phyloP scores from a whole-genome alignment of 2,113 vertebrate genomes.

The Cyanocitta stelleri region DNA sequence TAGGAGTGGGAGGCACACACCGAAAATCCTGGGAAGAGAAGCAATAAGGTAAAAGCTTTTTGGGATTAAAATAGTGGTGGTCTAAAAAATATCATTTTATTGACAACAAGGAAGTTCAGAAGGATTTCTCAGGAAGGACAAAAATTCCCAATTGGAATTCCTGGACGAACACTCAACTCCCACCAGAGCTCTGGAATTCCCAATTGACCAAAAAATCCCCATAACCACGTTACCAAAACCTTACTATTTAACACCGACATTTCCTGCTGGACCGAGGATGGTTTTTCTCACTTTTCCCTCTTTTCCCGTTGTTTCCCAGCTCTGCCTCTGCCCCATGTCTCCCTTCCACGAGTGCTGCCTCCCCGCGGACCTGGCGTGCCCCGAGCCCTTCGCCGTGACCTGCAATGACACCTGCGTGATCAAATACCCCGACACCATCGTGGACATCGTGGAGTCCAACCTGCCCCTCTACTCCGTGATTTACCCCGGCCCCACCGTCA shows the following conservation, averaged over 20 bases:
- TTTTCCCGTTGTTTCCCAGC: not conserved
- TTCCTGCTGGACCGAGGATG: rapidly evolving
- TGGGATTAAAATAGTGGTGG: not conserved
- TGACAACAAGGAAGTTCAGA: not conserved
- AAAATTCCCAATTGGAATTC: not conserved
- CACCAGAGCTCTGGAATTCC: not conserved
- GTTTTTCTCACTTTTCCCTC: not conserved
- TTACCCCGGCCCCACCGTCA: constrained; percentile 35
- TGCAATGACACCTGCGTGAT: not conserved
- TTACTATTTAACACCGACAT: rapidly evolving
- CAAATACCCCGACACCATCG: constrained; percentile 8
- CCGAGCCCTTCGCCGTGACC: constrained; percentile 16
- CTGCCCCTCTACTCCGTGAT: not conserved
- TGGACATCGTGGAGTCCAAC: constrained; percentile 31
- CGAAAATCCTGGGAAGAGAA: not conserved
- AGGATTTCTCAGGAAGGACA: not conserved
- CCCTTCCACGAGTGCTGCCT: constrained; percentile 12
- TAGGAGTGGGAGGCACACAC: not conserved
- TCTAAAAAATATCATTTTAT: not conserved
- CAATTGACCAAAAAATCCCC: rapidly evolving
- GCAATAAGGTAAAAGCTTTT: rapidly evolving
- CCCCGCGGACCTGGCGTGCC: not conserved
- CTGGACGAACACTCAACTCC: not conserved
- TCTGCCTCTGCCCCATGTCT: constrained; percentile 2
- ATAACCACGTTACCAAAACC: rapidly evolving